Percentiles rank a stretch among this genome's conserved stretches.
These are phyloP conservation scores for Napeogenes inachia DNA, from an alignment of 2,888 invertebrate species.

Conservation along the genomic window DNA sequence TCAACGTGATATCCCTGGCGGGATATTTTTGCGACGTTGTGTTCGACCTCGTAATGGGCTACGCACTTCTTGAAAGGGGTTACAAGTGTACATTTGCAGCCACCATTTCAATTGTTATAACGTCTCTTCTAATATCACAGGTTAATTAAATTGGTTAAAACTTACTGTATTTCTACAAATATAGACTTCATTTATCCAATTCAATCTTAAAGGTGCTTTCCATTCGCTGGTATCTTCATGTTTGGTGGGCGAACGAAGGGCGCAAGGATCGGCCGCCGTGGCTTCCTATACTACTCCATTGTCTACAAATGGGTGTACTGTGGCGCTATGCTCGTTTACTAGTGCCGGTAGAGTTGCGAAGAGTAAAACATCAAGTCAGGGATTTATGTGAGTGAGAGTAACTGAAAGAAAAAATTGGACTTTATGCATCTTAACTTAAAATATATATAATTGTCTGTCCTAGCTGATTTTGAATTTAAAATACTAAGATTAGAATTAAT, in stretches of 20 bases:
- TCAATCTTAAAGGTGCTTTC: conserved; percentile 78
- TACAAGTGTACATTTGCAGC: conserved; percentile 81
- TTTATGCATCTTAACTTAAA: neutral
- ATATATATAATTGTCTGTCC: neutral
- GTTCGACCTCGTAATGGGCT: conserved; percentile 91
- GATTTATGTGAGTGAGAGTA: conserved; percentile 74
- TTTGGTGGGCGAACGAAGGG: conserved; percentile 64
- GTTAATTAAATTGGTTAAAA: conserved; percentile 42
- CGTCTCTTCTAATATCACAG: conserved; percentile 87
- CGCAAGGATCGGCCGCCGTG: conserved; percentile 65
- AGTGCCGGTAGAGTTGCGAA: conserved; percentile 87
- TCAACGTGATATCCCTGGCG: conserved; percentile 92
- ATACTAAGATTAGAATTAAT: too few relatives aligned
- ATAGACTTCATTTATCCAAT: too few relatives aligned
- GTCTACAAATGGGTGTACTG: conserved; percentile 83
- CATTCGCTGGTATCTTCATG: conserved; percentile 83
- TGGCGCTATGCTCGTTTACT: conserved; percentile 92
- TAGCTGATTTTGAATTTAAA: too few relatives aligned
- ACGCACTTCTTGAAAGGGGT: conserved; percentile 85
- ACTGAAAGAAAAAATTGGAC: neutral
- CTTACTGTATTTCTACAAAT: neutral
- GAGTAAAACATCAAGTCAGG: conserved; percentile 89
- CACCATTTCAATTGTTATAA: conserved; percentile 82
- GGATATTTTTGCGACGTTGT: conserved; percentile 95
- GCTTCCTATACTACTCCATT: conserved; percentile 80